A percentile compares a stretch with the other conserved stretches of the same genome.
phyloP scores from a whole-genome alignment of 2,113 vertebrate genomes.

The Oxyruncus cristatus region DNA sequence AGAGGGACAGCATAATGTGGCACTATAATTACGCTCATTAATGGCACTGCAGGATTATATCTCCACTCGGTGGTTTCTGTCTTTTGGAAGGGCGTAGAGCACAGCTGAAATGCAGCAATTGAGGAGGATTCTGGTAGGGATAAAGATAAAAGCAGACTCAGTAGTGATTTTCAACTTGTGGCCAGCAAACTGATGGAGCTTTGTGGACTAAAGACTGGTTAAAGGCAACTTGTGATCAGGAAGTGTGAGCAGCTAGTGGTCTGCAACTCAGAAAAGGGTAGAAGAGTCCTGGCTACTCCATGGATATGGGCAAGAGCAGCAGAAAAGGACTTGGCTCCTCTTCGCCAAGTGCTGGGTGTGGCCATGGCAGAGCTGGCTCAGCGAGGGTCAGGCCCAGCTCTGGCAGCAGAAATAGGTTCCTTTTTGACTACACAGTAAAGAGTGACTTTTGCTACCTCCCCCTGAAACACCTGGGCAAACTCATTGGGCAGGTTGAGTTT shows the following conservation, averaged over 20 bases:
- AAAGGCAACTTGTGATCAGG: background rate
- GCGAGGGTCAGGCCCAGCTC: background rate
- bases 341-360: background rate
- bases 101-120: background rate
- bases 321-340: background rate
- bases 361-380: rapidly evolving
- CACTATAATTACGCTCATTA: conserved; percentile 52
- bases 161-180: background rate
- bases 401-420: background rate
- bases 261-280: background rate
- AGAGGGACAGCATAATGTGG: conserved; percentile 44
- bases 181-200: background rate
- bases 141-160: background rate
- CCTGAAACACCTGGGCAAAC: background rate
- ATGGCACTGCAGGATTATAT: conserved; percentile 45
- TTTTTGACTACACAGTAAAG: background rate
- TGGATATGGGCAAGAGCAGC: background rate
- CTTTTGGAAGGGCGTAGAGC: background rate
- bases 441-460: background rate
- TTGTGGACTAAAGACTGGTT: background rate
- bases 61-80: background rate
- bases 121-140: background rate
- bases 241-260: background rate
- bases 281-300: background rate
- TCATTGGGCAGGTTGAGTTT: background rate